Evolutionary conservation across 2,888 invertebrate species (phyloP), one percentile per base, ranked within the genome.

Genomic region (Sycophila texana): DNA sequence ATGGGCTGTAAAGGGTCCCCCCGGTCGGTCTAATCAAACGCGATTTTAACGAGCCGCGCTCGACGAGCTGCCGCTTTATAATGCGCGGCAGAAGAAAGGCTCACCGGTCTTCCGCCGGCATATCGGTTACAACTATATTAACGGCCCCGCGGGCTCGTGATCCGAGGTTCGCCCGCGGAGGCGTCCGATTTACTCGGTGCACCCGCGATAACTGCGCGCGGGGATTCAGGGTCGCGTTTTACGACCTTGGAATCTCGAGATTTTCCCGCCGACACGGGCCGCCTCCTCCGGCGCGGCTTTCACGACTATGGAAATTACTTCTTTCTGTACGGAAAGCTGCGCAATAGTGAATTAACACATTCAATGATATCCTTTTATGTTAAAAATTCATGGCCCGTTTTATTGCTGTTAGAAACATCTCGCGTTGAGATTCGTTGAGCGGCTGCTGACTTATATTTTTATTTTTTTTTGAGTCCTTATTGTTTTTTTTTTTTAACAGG

Each of bases 31-130:
- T 85, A 84, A 85, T 84, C 84, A 83, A 83, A 83, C 82, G 83
- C 81, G 83, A 84, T 83, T 85, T 85, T 85, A 84, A 85, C 84
- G 84, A 84, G 83, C 81, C 75, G 76, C 79, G 77, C 30, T 80
- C 78, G 83, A 79, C 68, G 76, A 49, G 30, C 30, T 51, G 39
- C 39, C 53, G 53, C 53, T 10, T 58, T 49, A 55, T 63, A 74
- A 76, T 72, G 20, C 65, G 39, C 18, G 57, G 18, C 14, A 2
- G 30, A 30, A 20, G 39, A 39, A 63, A 63, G 39, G 68, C 39
- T 65, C 39, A 55, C 58, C 53, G 61, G 71, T 61, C 63, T 55
- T 73, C 61, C 53, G 39, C 71, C 71, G n/a, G 47, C 49, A 47
- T 39, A 39, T 16, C 53, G 51, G 67, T 61, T 73, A 68, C 73